Conservation (phyloP, 2,888 invertebrate species). For the Cybosia mesomella region DNA sequence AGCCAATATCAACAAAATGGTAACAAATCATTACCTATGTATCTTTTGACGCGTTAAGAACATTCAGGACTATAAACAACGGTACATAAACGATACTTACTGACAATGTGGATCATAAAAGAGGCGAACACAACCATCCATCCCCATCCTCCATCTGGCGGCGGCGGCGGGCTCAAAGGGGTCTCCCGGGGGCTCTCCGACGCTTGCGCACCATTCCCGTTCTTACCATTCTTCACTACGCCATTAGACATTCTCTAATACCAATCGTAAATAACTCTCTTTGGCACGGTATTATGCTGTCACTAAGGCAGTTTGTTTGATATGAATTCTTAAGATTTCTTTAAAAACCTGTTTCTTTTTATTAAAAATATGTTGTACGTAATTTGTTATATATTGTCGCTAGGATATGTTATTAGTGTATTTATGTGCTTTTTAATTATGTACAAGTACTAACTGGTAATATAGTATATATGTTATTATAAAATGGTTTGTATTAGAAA, state of each 20-base stretch:
- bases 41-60: not conserved
- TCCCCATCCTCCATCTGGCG: constrained; percentile 98
- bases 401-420: constrained; percentile 61
- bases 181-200: constrained; percentile 68
- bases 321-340: constrained; percentile 53
- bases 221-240: constrained; percentile 72
- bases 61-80: not conserved
- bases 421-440: constrained; percentile 48
- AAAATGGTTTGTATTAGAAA: constrained; percentile 35
- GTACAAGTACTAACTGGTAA: constrained; percentile 30
- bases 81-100: constrained; percentile 87
- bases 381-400: constrained; percentile 60
- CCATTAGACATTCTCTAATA: constrained; percentile 77
- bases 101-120: constrained; percentile 98
- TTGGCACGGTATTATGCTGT: constrained; percentile 54
- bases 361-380: constrained; percentile 51
- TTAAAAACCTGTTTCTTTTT: constrained; percentile 43
- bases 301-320: constrained; percentile 60
- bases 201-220: constrained; percentile 66
- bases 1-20: not conserved
- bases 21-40: not conserved
- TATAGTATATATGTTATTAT: constrained; percentile 46
- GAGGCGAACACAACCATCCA: constrained; percentile 98
- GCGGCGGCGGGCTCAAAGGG: constrained; percentile 86
- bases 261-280: constrained; percentile 36